A percentile compares a stretch with the other conserved stretches of the same genome.
Conservation (phyloP, 2,113 vertebrate genomes). For the Cyanoramphus novaezelandiae region DNA sequence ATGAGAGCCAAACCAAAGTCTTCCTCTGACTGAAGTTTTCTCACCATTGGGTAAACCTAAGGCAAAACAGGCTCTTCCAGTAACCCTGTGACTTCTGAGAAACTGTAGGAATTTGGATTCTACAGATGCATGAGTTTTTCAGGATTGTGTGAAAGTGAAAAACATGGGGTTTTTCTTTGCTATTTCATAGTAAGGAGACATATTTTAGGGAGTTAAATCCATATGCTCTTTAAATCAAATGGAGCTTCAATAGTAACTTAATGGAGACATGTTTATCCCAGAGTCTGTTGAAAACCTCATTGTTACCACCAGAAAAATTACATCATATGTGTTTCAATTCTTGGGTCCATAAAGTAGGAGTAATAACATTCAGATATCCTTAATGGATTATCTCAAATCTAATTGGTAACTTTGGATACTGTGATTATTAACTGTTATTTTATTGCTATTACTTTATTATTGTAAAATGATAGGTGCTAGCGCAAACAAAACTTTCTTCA, state of each 20-base stretch:
- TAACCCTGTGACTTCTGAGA: neutral
- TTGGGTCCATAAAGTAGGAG: neutral
- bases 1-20: neutral
- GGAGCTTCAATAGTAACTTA: neutral
- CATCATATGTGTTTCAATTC: neutral
- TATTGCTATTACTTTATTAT: neutral
- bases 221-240: neutral
- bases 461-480: neutral
- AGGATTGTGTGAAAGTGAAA: neutral
- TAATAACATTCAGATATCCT: neutral
- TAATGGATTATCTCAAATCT: neutral
- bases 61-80: neutral
- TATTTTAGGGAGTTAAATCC: neutral
- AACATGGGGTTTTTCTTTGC: accelerated
- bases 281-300: neutral
- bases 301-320: neutral
- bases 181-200: neutral
- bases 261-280: neutral
- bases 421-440: neutral
- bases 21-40: neutral
- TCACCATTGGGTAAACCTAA: neutral
- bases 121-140: neutral
- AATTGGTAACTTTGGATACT: neutral
- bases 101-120: neutral
- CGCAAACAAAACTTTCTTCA: neutral